These are phyloP conservation scores for Pardosa pseudoannulata DNA, from an alignment of 2,888 invertebrate species.

Conservation along the genomic window DNA sequence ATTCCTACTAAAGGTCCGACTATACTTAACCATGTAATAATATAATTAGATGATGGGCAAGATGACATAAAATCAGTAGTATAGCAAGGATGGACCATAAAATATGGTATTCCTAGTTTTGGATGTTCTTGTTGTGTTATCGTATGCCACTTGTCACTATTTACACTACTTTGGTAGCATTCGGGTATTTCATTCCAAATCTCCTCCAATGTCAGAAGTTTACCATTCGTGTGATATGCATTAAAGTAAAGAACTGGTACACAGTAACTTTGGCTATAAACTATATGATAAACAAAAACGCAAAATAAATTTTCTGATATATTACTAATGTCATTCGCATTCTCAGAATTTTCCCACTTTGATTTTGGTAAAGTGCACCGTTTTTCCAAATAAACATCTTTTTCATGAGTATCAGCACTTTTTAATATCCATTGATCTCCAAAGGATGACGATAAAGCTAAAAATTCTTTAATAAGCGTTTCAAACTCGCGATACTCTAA, in stretches of 20 bases:
- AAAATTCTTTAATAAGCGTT: slow-evolving; percentile 23
- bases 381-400: slow-evolving; percentile 47
- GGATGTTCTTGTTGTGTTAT: slow-evolving; percentile 62
- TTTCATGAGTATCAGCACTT: slow-evolving; percentile 4
- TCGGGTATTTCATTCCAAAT: slow-evolving; percentile 41
- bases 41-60: slow-evolving; percentile 32
- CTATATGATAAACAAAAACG: slow-evolving; percentile 46
- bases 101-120: slow-evolving; percentile 52
- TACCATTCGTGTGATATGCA: slow-evolving; percentile 49
- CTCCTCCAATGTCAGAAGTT: slow-evolving; percentile 32
- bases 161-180: slow-evolving; percentile 5
- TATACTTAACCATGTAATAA: slow-evolving; percentile 53
- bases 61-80: slow-evolving; percentile 37
- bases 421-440: slow-evolving; percentile 45
- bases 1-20: slow-evolving; percentile 56
- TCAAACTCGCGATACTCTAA: slow-evolving; percentile 38
- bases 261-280: slow-evolving; percentile 62
- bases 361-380: slow-evolving; percentile 7
- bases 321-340: not conserved
- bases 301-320: not conserved
- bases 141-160: slow-evolving; percentile 35
- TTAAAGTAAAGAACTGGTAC: slow-evolving; percentile 61
- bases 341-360: not conserved
- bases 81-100: slow-evolving; percentile 53
- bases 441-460: slow-evolving; percentile 26